phyloP scores from a whole-genome alignment of 2,113 vertebrate genomes.

The Peromyscus polionotus region DNA sequence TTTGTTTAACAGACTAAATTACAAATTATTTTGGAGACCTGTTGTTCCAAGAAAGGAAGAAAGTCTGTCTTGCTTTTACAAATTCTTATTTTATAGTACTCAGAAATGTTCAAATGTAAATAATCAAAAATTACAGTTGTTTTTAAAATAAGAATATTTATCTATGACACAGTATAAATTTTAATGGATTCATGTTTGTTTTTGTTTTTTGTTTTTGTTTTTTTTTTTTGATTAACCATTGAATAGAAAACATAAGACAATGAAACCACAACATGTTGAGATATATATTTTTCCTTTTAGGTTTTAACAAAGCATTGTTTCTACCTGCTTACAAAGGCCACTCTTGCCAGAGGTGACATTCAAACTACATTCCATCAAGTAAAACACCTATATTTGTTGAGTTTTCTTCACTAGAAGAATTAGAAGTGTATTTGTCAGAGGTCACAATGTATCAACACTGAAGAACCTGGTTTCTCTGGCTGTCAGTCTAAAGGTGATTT shows the following conservation, averaged over 20 bases:
- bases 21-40: not conserved
- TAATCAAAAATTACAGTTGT: not conserved
- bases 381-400: slow-evolving; percentile 10
- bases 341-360: not conserved
- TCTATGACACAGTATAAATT: not conserved
- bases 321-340: not conserved
- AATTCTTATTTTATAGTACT: not conserved
- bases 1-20: not conserved
- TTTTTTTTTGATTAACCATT: not conserved
- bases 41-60: not conserved
- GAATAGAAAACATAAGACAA: not conserved
- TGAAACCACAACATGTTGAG: not conserved
- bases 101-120: not conserved
- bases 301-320: not conserved
- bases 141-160: not conserved
- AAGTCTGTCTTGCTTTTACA: not conserved
- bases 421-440: not conserved
- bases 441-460: not conserved
- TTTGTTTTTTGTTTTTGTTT: no score
- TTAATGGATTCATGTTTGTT: not conserved
- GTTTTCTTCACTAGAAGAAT: not conserved
- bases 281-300: not conserved
- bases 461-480: not conserved
- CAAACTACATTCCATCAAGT: not conserved
- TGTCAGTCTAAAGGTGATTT: not conserved